These are phyloP conservation scores for Lithophane leautieri DNA, from an alignment of 2,888 invertebrate genomes.

Conservation along the genomic window DNA sequence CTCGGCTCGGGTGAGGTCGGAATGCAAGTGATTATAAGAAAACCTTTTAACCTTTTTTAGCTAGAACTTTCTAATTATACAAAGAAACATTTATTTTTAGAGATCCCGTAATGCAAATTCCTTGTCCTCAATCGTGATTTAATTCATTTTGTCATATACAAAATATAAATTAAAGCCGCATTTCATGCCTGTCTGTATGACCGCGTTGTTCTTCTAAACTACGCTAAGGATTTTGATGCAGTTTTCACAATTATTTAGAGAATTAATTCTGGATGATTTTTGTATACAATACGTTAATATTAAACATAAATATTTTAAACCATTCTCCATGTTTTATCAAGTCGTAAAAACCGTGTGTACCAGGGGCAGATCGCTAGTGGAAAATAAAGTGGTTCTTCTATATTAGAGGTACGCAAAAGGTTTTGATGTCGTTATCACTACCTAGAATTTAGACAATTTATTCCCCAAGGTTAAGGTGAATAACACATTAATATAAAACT, in stretches of 20 bases:
- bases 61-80: slow-evolving; percentile 20
- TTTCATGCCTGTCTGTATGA: not conserved
- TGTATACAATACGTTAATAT: no score
- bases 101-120: not conserved
- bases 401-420: no score
- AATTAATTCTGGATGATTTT: no score
- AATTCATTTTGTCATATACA: not conserved
- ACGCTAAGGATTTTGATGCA: not conserved
- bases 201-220: not conserved
- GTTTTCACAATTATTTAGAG: no score
- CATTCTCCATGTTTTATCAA: no score
- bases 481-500: not conserved
- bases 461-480: not conserved
- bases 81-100: slow-evolving; percentile 1
- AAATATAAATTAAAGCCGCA: not conserved
- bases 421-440: no score
- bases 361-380: no score
- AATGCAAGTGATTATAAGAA: slow-evolving; percentile 47
- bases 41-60: not conserved
- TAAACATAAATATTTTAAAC: no score
- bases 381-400: no score
- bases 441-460: not conserved
- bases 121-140: not conserved
- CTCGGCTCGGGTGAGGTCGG: slow-evolving; percentile 11
- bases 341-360: no score